Evolutionary conservation across 2,797 vertebrate species (phyloP).

Genomic region (Agapornis canus): DNA sequence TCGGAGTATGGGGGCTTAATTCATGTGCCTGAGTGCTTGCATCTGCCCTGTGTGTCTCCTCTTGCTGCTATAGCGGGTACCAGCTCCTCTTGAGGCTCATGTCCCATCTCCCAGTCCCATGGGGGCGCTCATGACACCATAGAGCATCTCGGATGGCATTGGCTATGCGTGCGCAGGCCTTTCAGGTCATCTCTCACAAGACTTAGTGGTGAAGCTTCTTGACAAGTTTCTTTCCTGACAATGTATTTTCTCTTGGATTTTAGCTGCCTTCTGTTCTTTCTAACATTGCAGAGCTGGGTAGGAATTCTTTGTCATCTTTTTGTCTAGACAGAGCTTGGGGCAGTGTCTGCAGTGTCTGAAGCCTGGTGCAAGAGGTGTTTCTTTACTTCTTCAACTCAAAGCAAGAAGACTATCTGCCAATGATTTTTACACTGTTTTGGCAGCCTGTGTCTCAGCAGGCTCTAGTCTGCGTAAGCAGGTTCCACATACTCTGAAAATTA

Average conservation of each 20-base stretch:
- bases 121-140: fast-evolving
- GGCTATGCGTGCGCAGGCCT: background rate
- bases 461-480: background rate
- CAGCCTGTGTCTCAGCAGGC: background rate
- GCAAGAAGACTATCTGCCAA: background rate
- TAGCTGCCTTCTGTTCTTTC: background rate
- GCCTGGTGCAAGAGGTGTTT: background rate
- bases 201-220: background rate
- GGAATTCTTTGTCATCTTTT: conserved; percentile 45
- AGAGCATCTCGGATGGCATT: background rate
- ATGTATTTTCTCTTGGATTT: background rate
- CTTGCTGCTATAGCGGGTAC: background rate
- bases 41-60: background rate
- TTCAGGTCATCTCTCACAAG: background rate
- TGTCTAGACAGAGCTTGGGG: conserved; percentile 42
- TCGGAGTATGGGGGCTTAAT: background rate
- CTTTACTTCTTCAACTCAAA: background rate
- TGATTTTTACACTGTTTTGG: background rate
- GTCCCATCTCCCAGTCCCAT: background rate
- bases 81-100: background rate
- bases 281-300: background rate
- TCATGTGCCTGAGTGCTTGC: background rate
- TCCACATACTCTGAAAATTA: background rate
- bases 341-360: conserved; percentile 13
- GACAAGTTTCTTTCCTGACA: background rate